Conservation (phyloP, 2,888 invertebrate genomes). For the Monopis laevigella region DNA sequence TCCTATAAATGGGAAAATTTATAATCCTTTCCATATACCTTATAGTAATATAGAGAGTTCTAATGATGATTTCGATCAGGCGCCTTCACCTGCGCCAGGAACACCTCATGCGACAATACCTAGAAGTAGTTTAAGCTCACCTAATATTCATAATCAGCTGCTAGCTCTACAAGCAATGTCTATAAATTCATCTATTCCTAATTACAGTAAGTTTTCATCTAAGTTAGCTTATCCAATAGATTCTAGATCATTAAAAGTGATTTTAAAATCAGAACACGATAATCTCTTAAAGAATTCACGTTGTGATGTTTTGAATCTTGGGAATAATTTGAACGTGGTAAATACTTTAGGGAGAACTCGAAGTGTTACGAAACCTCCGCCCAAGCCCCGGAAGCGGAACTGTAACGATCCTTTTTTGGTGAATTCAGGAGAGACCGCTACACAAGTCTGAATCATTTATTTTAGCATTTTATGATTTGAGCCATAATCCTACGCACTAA, state of each 20-base stretch:
- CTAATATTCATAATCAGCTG: conserved; percentile 59
- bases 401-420: conserved; percentile 80
- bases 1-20: conserved; percentile 61
- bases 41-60: conserved; percentile 28
- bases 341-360: conserved; percentile 41
- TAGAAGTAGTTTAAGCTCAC: conserved; percentile 61
- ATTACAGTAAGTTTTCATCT: conserved; percentile 1
- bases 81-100: conserved; percentile 61
- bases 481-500: background rate
- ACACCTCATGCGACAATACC: conserved; percentile 55
- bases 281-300: conserved; percentile 33
- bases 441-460: conserved; percentile 74
- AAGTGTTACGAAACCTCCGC: conserved; percentile 81
- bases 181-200: conserved; percentile 22
- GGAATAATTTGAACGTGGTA: conserved; percentile 42
- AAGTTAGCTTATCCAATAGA: conserved; percentile 21
- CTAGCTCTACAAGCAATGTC: conserved; percentile 50
- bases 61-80: conserved; percentile 51
- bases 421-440: conserved; percentile 86
- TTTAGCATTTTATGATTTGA: background rate
- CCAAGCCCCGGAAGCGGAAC: conserved; percentile 78
- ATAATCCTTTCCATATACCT: conserved; percentile 39
- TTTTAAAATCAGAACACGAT: conserved; percentile 41
- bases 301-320: conserved; percentile 33
- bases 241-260: conserved; percentile 42